A percentile compares a stretch with the other conserved stretches of the same genome.
These are phyloP conservation scores for Hydractinia echinata DNA, from an alignment of 30 jellyfish, hydroid and myxozoan genomes.

Conservation along the genomic window DNA sequence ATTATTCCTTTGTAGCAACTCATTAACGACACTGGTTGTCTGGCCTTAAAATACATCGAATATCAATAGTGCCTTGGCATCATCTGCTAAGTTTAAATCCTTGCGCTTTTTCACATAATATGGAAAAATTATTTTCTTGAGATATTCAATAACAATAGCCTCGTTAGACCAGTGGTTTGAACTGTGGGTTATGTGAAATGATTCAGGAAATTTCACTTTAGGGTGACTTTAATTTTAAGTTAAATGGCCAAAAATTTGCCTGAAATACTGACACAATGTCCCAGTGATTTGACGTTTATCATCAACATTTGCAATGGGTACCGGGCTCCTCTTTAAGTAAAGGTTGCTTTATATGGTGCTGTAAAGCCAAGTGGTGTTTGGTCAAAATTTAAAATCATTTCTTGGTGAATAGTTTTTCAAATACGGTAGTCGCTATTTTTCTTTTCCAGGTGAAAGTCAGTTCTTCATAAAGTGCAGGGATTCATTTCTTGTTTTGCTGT, in stretches of 20 bases:
- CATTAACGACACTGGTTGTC: conserved; percentile 37
- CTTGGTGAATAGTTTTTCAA: neutral
- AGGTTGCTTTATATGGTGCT: conserved; percentile 39
- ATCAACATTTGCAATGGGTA: conserved; percentile 41
- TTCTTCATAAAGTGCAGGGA: conserved; percentile 40
- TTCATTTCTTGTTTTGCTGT: conserved; percentile 44
- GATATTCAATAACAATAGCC: conserved; percentile 40
- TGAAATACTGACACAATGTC: conserved; percentile 30
- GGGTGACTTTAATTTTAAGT: conserved; percentile 50
- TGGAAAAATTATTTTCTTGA: conserved; percentile 31
- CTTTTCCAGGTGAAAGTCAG: conserved; percentile 46
- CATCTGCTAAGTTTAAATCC: conserved; percentile 30
- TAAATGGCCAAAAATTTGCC: conserved; percentile 51
- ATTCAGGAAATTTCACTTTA: conserved; percentile 35
- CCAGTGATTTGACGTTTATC: conserved; percentile 37
- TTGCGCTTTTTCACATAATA: conserved; percentile 16
- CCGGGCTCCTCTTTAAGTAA: conserved; percentile 40
- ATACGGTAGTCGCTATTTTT: conserved; percentile 44
- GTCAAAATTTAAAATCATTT: neutral
- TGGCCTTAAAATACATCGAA: conserved; percentile 52
- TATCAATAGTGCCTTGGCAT: conserved; percentile 44
- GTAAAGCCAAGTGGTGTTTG: neutral
- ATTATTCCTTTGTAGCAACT: neutral
- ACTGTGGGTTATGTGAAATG: conserved; percentile 43
- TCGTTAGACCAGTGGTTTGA: conserved; percentile 50